Percentiles rank a stretch among this genome's conserved stretches.
Conservation (phyloP, 2,113 vertebrate species). For the Mandrillus leucophaeus region DNA sequence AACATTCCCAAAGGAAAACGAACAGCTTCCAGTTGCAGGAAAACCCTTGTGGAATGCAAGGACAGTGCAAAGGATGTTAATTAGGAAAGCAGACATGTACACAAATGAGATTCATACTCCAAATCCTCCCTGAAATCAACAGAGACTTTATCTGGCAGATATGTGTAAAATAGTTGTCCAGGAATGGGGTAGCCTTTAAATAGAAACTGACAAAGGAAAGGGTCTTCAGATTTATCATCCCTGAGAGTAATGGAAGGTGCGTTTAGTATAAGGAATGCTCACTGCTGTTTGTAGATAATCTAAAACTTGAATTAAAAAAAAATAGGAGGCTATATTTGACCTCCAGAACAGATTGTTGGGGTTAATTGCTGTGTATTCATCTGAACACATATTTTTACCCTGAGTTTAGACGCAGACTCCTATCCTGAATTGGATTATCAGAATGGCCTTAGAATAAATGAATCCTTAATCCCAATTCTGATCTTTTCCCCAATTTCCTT, state of each 20-base stretch:
- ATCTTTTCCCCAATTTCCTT: not conserved
- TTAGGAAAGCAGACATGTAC: not conserved
- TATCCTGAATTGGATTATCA: not conserved
- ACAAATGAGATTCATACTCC: not conserved
- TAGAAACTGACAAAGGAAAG: not conserved
- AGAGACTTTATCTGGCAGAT: not conserved
- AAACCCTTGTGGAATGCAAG: slow-evolving; percentile 29
- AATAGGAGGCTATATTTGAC: not conserved
- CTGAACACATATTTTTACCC: not conserved
- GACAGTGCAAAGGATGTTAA: not conserved
- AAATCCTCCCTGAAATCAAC: not conserved
- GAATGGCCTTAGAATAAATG: not conserved
- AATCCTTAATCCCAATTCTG: not conserved
- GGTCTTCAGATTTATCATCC: not conserved
- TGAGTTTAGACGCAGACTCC: not conserved
- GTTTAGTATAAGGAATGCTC: not conserved
- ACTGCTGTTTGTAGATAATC: not conserved
- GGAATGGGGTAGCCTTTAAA: not conserved
- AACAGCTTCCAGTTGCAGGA: not conserved
- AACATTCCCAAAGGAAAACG: slow-evolving; percentile 26
- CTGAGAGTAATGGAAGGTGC: not conserved
- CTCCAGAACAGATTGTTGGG: not conserved
- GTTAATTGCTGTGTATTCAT: not conserved
- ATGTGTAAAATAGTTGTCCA: not conserved
- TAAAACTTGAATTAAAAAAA: not conserved